Conservation (phyloP, 2,888 invertebrate species). For the Euproctis similis region DNA sequence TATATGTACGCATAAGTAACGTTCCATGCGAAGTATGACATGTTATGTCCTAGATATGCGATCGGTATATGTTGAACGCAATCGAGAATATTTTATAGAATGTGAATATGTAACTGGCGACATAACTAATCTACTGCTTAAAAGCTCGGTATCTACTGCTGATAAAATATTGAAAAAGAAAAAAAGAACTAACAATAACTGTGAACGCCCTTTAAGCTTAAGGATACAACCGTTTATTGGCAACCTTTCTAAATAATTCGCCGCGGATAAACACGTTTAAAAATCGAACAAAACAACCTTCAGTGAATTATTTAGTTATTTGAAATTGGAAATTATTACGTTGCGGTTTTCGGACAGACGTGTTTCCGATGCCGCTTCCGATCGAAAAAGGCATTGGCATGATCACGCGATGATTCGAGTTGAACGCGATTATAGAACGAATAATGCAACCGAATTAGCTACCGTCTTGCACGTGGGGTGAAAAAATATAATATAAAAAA, state of each 20-base stretch:
- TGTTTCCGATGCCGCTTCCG: slow-evolving; percentile 70
- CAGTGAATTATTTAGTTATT: slow-evolving; percentile 58
- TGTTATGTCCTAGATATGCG: slow-evolving; percentile 68
- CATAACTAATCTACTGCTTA: slow-evolving; percentile 6
- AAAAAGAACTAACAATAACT: slow-evolving; percentile 11
- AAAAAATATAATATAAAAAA: slow-evolving; percentile 24
- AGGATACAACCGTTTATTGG: slow-evolving; percentile 36
- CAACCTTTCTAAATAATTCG: slow-evolving; percentile 38
- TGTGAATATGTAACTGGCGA: slow-evolving; percentile 28
- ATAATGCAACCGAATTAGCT: slow-evolving; percentile 29
- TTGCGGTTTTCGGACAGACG: slow-evolving; percentile 70
- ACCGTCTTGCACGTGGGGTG: slow-evolving; percentile 28
- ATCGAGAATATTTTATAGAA: slow-evolving; percentile 40
- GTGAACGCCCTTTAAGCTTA: slow-evolving; percentile 24
- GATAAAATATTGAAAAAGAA: slow-evolving; percentile 18
- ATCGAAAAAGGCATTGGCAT: slow-evolving; percentile 40
- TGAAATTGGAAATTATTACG: slow-evolving; percentile 68
- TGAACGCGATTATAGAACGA: slow-evolving; percentile 30
- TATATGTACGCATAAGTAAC: slow-evolving; percentile 46
- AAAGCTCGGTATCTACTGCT: slow-evolving; percentile 45
- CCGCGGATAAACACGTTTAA: slow-evolving; percentile 35
- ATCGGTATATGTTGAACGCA: slow-evolving; percentile 52
- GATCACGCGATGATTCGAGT: slow-evolving; percentile 63
- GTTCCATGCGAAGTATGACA: slow-evolving; percentile 62
- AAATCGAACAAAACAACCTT: slow-evolving; percentile 43